Evolutionary conservation across 2,113 vertebrate genomes (phyloP), one percentile per base, ranked within the genome.

Genomic region (Andinoacara biseriatus): DNA sequence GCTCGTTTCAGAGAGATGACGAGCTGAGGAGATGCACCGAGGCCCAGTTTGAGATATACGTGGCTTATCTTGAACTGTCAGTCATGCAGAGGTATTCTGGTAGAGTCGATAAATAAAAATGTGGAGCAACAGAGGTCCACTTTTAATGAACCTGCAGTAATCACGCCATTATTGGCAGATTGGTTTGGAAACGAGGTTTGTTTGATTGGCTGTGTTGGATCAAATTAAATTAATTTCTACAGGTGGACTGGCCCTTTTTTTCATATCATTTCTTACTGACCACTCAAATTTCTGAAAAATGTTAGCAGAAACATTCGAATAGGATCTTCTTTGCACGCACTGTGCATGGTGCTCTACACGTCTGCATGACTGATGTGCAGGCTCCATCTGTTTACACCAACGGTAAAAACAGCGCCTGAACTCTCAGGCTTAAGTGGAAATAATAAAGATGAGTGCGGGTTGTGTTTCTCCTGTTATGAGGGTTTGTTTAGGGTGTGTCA

Each of bases 401-500:
- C 5, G 11, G 43, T 29, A 69, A 43, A 24, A 65, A 65, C 35
- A 65, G 1, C 35, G 10, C 24, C 49, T 69, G 29, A 40, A 46
- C 63, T 69, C 40, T 69, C 9, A 69, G 15, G 40, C 24, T 26
- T 15, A 69, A 49, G 40, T 0, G 40, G 40, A 69, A 69, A 40
- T 69, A 29, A 29, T 43, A 46, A 46, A 46, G 17, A 67, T 3
- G 0, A 24, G 38, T 60, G 10, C 6, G 74, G 17, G 5, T 46
- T 67, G 9, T 5, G 31, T 20, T 60, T 82, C 22, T 1, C 69
- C 17, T 79, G 43, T 86, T 86, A 18, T 69, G 88, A 69, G 81
- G 13, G n/a, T 78, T 69, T 69, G 43, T 69, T 69, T 69, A 69
- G 43, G 15, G 22, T 7, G 29, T 33, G 65, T 49, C 24, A 49